Evolutionary conservation across 1,140 invertebrate genomes (phyloP).

Genomic region (Zophobas morio): DNA sequence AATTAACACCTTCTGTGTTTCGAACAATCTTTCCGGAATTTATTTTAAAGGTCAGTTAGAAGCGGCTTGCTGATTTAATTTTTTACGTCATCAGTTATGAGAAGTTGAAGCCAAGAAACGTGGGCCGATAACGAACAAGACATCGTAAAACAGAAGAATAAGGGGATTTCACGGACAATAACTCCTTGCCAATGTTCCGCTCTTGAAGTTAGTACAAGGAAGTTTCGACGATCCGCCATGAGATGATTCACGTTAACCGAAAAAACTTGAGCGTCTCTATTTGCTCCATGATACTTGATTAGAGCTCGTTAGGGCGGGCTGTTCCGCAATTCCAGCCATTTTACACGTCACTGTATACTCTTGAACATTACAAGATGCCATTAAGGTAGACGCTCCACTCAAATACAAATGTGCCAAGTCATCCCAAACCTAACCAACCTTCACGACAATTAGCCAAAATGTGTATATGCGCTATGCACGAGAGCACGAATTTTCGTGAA

Average conservation of each 20-base stretch:
- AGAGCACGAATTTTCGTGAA: constrained; percentile 3
- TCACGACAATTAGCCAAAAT: constrained; percentile 26
- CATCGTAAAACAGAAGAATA: constrained; percentile 41
- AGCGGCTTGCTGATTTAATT: constrained; percentile 23
- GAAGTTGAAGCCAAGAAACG: constrained; percentile 28
- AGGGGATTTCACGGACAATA: constrained; percentile 41
- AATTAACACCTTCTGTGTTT: constrained; percentile 5
- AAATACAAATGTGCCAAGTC: constrained; percentile 18
- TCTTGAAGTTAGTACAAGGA: constrained; percentile 24
- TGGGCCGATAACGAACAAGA: constrained; percentile 40
- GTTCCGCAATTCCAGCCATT: constrained; percentile 16
- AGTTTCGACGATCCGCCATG: constrained; percentile 25
- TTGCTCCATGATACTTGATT: constrained; percentile 37
- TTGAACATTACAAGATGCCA: constrained; percentile 13
- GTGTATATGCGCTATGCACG: not conserved
- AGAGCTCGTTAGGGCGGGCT: constrained; percentile 13
- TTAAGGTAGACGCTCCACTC: constrained; percentile 10
- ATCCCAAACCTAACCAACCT: constrained; percentile 1
- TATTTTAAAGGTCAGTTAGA: constrained; percentile 25
- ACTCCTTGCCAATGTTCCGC: constrained; percentile 41
- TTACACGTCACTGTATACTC: constrained; percentile 23
- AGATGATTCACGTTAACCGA: constrained; percentile 32
- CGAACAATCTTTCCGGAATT: constrained; percentile 12
- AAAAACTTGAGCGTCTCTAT: constrained; percentile 28
- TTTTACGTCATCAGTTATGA: constrained; percentile 39